Evolutionary conservation across 2,888 invertebrate species (phyloP).

Genomic region (Serripes groenlandicus): DNA sequence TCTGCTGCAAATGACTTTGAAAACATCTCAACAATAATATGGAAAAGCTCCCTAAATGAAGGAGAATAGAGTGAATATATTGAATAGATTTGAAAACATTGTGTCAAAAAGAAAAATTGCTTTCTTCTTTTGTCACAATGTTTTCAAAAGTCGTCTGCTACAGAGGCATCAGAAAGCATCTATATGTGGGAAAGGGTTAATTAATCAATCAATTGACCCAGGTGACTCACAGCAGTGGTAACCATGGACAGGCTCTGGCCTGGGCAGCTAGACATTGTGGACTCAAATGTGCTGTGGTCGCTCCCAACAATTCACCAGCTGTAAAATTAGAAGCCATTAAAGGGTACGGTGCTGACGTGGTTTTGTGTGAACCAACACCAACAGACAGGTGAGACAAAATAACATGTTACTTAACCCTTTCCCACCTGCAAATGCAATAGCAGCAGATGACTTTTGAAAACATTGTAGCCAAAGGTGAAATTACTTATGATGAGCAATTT

Average conservation of each 20-base stretch:
- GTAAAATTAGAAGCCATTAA: slow-evolving; percentile 86
- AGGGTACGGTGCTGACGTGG: slow-evolving; percentile 86
- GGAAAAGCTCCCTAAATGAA: too few species aligned
- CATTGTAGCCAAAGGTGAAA: too few species aligned
- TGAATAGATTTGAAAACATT: not conserved
- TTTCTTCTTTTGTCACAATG: not conserved
- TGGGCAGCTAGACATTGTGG: slow-evolving; percentile 83
- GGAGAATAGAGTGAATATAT: too few species aligned
- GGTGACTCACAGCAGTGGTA: slow-evolving; percentile 88
- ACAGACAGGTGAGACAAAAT: slow-evolving; percentile 77
- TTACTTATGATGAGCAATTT: too few species aligned
- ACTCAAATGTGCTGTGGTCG: slow-evolving; percentile 87
- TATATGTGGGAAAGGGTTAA: not conserved
- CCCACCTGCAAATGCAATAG: too few species aligned
- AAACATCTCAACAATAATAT: too few species aligned
- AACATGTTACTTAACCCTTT: too few species aligned
- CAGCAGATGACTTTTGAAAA: too few species aligned
- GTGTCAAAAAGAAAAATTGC: not conserved
- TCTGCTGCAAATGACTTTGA: too few species aligned
- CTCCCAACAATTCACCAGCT: slow-evolving; percentile 86
- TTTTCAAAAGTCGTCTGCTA: not conserved
- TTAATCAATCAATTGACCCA: too few species aligned
- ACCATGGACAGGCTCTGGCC: slow-evolving; percentile 87
- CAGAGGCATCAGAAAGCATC: not conserved
- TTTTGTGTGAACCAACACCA: slow-evolving; percentile 86